Base-by-base conservation (phyloP, 2,113 vertebrate genomes). In the Saguinus midas region DNA sequence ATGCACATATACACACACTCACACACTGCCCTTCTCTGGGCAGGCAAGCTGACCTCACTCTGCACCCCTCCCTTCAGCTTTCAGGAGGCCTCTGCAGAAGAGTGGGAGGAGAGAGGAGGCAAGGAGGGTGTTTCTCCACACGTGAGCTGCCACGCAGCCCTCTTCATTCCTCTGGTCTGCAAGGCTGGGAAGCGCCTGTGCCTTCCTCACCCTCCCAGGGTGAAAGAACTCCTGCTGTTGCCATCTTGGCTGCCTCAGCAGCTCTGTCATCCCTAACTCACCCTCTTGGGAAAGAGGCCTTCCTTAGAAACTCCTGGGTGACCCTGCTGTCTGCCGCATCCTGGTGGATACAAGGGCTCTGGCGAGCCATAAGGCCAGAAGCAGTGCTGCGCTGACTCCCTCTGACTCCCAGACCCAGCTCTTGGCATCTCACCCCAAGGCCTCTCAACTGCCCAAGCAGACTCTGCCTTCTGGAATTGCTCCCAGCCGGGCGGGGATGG, bases 121-220 rank as follows among this genome's bases (percentile, higher is more conserved):
- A 14, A 27, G 43, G 14, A 17, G 11, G 5, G 8, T 5, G 13
- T 5, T 8, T 27, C 58, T 3, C 2, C 29, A 43, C 18, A 10
- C 5, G 0, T 1, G 16, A 21, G 68, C 66, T 37, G 9, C 14
- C 35, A 5, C 6, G 3, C 18, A 17, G 7, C 25, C 81, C 64
- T 32, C 40, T 37, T 35, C 75, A 14, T 37, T 29, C 25, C 32
- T 8, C 4, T 4, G 6, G 5, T 3, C 64, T 32, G 5, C 2
- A 0, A 14, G 48, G 66, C 52, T 64, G 29, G 12, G 48, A 1
- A 72, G 20, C 8, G 10, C 20, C 37, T 79, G 11, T 21, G 35
- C 27, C 37, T 9, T 55, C 27, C 32, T 21, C 17, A 27, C 1
- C 27, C 72, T n/a, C 48, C 3, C 0, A 43, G 8, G 13, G 13